A percentile compares a stretch with the other conserved stretches of the same genome.
These are phyloP conservation scores for Cyanoliseus patagonus DNA, from an alignment of 2,113 vertebrate genomes.

Conservation along the genomic window DNA sequence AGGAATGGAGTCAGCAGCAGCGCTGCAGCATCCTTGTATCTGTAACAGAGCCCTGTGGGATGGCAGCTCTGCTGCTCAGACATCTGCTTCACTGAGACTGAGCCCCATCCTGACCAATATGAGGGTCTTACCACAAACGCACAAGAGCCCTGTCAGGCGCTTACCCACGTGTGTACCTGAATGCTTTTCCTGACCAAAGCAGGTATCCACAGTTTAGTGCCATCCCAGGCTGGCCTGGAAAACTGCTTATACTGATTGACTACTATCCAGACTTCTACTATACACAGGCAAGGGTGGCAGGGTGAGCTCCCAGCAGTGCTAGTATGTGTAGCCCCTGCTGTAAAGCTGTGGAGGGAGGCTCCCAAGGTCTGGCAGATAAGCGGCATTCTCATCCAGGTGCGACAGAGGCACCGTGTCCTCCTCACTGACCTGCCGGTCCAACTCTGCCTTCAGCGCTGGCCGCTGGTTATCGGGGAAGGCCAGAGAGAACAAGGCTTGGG, in stretches of 20 bases:
- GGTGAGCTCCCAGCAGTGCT: conserved; percentile 38
- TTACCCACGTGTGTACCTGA: background rate
- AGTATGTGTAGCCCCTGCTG: conserved; percentile 91
- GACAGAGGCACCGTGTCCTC: conserved; percentile 95
- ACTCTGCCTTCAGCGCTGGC: conserved; percentile 86
- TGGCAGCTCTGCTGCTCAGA: accelerated
- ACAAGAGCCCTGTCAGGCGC: background rate
- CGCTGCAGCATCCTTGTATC: background rate
- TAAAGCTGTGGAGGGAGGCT: conserved; percentile 84
- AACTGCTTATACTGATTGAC: background rate
- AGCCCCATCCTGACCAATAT: background rate
- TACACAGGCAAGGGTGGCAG: conserved; percentile 57
- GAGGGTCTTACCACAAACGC: background rate
- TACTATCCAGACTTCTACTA: conserved; percentile 73
- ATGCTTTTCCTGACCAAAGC: background rate
- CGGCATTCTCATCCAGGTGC: conserved; percentile 86
- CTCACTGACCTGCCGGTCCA: conserved; percentile 88
- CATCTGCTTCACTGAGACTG: accelerated
- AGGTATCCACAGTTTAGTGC: background rate
- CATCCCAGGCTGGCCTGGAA: background rate
- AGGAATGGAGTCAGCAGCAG: background rate
- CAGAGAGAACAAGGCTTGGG: conserved; percentile 92
- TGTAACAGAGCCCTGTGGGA: background rate
- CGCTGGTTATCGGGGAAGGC: conserved; percentile 94
- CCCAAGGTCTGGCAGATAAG: conserved; percentile 82